Conservation (phyloP, 2,113 vertebrate species). For the Porphyrio hochstetteri region DNA sequence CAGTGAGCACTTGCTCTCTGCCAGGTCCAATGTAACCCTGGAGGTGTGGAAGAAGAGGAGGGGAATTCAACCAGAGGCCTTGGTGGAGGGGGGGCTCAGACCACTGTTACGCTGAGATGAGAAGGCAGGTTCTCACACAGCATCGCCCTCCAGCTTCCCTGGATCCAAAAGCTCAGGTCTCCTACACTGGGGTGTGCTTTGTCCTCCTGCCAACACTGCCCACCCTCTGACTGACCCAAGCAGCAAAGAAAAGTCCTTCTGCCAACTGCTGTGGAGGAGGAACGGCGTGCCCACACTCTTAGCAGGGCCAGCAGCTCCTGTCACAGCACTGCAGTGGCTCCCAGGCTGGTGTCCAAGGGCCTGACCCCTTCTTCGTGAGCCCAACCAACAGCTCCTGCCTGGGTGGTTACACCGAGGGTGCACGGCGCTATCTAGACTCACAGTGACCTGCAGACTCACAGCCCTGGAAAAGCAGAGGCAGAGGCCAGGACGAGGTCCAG, state of each 20-base stretch:
- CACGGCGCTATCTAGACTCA: accelerated
- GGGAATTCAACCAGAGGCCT: too few species aligned
- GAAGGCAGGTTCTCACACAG: not conserved
- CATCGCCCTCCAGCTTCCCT: not conserved
- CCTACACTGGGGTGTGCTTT: not conserved
- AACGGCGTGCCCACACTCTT: accelerated
- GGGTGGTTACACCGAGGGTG: accelerated
- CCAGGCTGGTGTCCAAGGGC: not conserved
- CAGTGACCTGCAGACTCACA: accelerated
- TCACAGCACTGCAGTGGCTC: not conserved
- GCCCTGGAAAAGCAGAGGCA: not conserved
- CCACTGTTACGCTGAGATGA: not conserved
- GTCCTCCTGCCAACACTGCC: not conserved
- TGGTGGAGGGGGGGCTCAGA: not conserved
- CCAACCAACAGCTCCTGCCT: not conserved
- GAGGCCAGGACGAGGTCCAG: not conserved
- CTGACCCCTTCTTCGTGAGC: not conserved
- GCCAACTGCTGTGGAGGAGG: accelerated
- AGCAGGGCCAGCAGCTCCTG: not conserved
- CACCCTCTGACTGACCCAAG: not conserved
- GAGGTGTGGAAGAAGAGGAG: not conserved
- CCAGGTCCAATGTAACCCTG: slow-evolving; percentile 80
- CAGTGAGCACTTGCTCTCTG: slow-evolving; percentile 71
- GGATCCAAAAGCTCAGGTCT: not conserved
- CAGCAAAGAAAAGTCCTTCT: not conserved